Conservation (phyloP, 53 echinoderm and acorn worm genomes). For the Actinopyga echinites region DNA sequence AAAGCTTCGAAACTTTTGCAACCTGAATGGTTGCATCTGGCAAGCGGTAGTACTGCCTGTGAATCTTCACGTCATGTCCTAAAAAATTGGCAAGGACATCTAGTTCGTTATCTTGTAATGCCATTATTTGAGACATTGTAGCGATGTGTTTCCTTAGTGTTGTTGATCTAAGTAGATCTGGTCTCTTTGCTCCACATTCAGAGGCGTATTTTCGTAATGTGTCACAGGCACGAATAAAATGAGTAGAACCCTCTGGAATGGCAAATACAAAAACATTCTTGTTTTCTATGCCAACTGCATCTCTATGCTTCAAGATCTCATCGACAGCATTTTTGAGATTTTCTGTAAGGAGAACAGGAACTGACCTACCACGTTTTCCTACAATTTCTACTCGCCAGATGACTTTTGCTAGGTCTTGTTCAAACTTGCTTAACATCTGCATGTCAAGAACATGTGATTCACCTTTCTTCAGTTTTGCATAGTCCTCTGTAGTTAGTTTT, state of each 20-base stretch:
- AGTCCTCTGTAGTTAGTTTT: constrained; percentile 53
- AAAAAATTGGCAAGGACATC: constrained; percentile 66
- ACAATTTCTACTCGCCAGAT: constrained; percentile 56
- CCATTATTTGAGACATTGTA: constrained; percentile 64
- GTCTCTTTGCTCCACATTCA: constrained; percentile 59
- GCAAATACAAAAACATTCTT: constrained; percentile 59
- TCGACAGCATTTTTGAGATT: constrained; percentile 31
- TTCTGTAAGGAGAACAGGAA: constrained; percentile 53
- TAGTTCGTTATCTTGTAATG: constrained; percentile 61
- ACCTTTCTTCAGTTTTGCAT: constrained; percentile 25
- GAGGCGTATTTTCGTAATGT: constrained; percentile 39
- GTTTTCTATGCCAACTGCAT: constrained; percentile 31
- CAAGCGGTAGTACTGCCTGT: constrained; percentile 61
- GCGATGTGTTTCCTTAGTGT: constrained; percentile 52
- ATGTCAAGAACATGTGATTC: constrained; percentile 33
- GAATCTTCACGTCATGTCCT: constrained; percentile 65
- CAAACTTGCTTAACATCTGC: constrained; percentile 47
- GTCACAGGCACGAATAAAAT: constrained; percentile 62
- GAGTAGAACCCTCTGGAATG: constrained; percentile 6
- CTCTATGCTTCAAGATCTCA: constrained; percentile 28
- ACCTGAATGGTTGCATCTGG: constrained; percentile 61
- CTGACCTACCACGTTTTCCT: constrained; percentile 64
- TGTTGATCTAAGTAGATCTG: constrained; percentile 59
- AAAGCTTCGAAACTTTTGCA: constrained; percentile 66
- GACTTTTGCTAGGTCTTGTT: constrained; percentile 39